Conservation (phyloP, 2,113 vertebrate genomes). For the Pelecanus crispus region DNA sequence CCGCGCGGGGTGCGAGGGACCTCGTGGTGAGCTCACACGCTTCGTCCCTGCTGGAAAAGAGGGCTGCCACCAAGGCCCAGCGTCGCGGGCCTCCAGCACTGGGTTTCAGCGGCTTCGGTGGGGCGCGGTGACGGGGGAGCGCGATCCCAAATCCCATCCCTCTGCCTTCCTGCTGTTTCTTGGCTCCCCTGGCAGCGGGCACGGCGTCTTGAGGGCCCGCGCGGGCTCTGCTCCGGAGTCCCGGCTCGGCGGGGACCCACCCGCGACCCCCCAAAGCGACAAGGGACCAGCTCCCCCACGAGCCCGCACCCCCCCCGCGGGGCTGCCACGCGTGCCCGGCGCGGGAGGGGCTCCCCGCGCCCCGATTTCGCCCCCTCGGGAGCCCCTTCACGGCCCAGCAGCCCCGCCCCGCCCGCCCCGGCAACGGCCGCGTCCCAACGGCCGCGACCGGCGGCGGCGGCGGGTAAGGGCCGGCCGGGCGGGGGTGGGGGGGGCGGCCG, state of each 20-base stretch:
- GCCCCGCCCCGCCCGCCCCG: not conserved
- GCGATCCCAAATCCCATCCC: not conserved
- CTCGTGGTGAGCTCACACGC: fast-evolving
- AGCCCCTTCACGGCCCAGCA: not conserved
- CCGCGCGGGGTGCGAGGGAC: not conserved
- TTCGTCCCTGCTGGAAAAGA: not conserved
- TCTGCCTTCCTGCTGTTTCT: not conserved
- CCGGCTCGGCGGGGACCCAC: not conserved
- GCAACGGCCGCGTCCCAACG: not conserved
- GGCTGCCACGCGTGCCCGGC: not conserved
- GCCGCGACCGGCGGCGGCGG: not conserved
- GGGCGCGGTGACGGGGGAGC: fast-evolving
- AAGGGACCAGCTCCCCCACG: not conserved
- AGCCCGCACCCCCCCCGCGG: no score
- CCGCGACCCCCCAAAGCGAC: no score
- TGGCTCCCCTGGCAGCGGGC: not conserved
- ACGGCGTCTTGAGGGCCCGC: no score
- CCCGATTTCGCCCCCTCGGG: no score
- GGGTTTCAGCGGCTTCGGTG: not conserved
- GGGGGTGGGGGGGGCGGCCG: no score
- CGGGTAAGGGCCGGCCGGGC: not conserved
- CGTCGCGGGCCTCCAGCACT: not conserved
- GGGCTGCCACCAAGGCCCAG: not conserved
- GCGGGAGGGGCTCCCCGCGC: no score
- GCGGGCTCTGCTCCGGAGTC: not conserved